These are phyloP conservation scores for Aepyceros melampus DNA, from an alignment of 2,113 vertebrate genomes.

Conservation along the genomic window DNA sequence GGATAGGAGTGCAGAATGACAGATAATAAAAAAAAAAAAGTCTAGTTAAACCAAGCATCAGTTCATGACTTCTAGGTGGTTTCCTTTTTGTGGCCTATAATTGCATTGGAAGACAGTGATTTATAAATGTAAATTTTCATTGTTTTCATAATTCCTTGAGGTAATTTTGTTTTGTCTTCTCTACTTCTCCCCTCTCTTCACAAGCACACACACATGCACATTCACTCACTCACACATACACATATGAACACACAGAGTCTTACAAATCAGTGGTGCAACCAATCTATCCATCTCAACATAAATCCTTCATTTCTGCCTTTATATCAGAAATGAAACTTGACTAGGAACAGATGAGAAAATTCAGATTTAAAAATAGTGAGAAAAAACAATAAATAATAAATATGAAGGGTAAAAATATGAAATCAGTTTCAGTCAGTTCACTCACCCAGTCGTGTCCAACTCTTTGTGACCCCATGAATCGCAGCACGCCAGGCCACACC, in stretches of 20 bases:
- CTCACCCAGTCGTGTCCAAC: no score
- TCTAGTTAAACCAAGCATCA: background rate
- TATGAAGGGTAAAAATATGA: background rate
- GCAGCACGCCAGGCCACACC: rapidly evolving
- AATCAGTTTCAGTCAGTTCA: background rate
- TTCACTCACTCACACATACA: background rate
- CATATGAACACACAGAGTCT: background rate
- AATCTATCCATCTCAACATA: background rate
- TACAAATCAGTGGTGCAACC: background rate
- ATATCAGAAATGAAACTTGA: background rate
- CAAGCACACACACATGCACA: background rate
- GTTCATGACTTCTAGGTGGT: background rate
- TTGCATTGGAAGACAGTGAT: background rate
- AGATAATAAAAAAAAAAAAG: background rate
- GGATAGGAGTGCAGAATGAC: background rate
- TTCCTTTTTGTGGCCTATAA: background rate
- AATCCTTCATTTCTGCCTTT: background rate
- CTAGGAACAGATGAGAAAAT: background rate
- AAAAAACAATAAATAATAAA: background rate
- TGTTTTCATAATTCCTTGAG: background rate
- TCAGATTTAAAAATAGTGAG: background rate
- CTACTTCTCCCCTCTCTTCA: background rate
- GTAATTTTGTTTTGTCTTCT: background rate
- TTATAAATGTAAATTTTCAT: background rate
- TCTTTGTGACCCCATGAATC: no score